These are phyloP conservation scores for Chaenocephalus aceratus DNA, from an alignment of 2,113 vertebrate species.

Conservation along the genomic window DNA sequence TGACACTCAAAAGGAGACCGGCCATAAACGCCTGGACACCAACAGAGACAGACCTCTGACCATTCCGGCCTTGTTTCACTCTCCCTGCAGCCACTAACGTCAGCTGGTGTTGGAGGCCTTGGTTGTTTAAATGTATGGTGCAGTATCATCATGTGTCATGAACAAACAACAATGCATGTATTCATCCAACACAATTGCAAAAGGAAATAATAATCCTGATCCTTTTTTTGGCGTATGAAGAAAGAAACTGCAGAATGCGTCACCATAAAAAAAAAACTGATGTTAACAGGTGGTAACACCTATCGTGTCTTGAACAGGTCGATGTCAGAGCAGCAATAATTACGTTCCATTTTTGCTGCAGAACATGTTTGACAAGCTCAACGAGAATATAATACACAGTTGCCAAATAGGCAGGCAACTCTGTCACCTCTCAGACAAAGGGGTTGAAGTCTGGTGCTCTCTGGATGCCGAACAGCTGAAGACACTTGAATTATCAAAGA, in stretches of 20 bases:
- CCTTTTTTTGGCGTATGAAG: conserved; percentile 16
- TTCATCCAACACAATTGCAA: conserved; percentile 52
- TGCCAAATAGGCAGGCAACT: conserved; percentile 42
- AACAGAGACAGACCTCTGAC: conserved; percentile 76
- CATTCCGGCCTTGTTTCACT: conserved; percentile 70
- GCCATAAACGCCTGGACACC: conserved; percentile 76
- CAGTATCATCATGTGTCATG: conserved; percentile 63
- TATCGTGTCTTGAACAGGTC: conserved; percentile 16
- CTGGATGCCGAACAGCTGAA: conserved; percentile 23
- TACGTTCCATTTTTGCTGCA: conserved; percentile 49
- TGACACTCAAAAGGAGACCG: conserved; percentile 65
- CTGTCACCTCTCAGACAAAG: conserved; percentile 48
- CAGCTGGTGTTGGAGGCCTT: conserved; percentile 61
- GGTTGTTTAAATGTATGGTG: conserved; percentile 73
- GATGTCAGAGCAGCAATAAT: conserved; percentile 55
- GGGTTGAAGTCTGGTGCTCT: conserved; percentile 3
- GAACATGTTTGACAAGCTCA: conserved; percentile 75
- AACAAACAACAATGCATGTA: conserved; percentile 52
- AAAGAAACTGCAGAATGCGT: conserved; percentile 14
- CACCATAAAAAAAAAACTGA: conserved; percentile 3
- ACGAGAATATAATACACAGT: conserved; percentile 67
- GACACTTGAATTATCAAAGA: conserved; percentile 41
- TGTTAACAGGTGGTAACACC: conserved; percentile 13
- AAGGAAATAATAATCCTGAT: conserved; percentile 17
- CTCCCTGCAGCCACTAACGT: conserved; percentile 55